phyloP scores from a whole-genome alignment of 1,140 invertebrate species.

The Leptonema lineaticorne region DNA sequence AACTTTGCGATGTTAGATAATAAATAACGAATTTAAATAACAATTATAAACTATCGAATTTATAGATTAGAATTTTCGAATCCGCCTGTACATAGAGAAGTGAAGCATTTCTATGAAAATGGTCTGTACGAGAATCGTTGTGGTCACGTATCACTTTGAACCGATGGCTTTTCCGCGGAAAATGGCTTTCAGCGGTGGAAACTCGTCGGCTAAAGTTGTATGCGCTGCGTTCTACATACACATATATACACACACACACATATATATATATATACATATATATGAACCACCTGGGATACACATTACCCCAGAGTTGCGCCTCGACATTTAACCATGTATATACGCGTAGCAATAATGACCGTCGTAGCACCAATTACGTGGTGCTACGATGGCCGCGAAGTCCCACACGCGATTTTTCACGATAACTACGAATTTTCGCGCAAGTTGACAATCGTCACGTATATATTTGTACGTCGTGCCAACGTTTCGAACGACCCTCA shows the following conservation, averaged over 20 bases:
- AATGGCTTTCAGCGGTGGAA: slow-evolving; percentile 2
- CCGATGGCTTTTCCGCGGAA: slow-evolving; percentile 26
- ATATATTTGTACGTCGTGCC: neutral
- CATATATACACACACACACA: no score
- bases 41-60: neutral
- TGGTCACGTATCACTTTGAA: slow-evolving; percentile 27
- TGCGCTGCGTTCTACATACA: no score
- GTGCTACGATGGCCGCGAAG: slow-evolving; percentile 12
- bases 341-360: neutral
- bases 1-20: no score
- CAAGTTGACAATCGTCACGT: neutral
- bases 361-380: no score
- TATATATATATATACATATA: neutral
- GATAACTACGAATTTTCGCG: slow-evolving; percentile 9
- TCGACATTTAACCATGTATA: neutral
- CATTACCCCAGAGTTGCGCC: neutral
- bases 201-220: neutral
- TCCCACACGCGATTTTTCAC: slow-evolving; percentile 24
- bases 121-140: slow-evolving; percentile 15
- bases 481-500: neutral
- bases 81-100: neutral
- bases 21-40: no score
- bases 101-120: neutral
- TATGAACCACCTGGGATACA: neutral
- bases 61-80: neutral